These are phyloP conservation scores for Pheosia gnoma DNA, from an alignment of 2,888 invertebrate genomes.

Conservation along the genomic window DNA sequence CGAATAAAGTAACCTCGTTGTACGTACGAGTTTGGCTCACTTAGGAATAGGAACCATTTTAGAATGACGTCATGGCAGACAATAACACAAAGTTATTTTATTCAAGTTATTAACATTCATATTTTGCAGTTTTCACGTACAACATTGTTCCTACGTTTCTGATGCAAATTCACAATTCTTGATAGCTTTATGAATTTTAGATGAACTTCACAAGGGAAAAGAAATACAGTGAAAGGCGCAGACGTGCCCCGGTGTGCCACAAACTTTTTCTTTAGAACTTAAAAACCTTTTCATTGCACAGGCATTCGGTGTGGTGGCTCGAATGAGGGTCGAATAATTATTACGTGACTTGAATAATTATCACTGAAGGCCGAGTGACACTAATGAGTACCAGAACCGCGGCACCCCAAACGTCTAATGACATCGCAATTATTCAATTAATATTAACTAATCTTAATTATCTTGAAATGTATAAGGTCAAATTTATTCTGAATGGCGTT, in stretches of 20 bases:
- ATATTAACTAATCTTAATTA: slow-evolving; percentile 31
- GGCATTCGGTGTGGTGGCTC: slow-evolving; percentile 32
- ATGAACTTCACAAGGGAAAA: slow-evolving; percentile 31
- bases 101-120: neutral
- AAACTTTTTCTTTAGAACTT: slow-evolving; percentile 39
- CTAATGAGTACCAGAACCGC: slow-evolving; percentile 36
- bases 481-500: neutral
- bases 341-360: slow-evolving; percentile 45
- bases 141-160: slow-evolving; percentile 23
- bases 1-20: too few species aligned
- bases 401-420: slow-evolving; percentile 23
- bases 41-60: too few species aligned
- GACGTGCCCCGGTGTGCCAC: slow-evolving; percentile 24
- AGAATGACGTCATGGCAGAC: too few species aligned
- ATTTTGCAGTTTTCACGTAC: neutral
- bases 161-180: slow-evolving; percentile 27
- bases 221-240: slow-evolving; percentile 25
- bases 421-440: slow-evolving; percentile 32
- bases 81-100: too few species aligned
- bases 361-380: slow-evolving; percentile 39
- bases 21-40: too few species aligned
- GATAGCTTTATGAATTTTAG: slow-evolving; percentile 39
- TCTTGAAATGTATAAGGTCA: slow-evolving; percentile 7
- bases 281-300: slow-evolving; percentile 46
- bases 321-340: slow-evolving; percentile 37